These are phyloP conservation scores for Parnassius smintheus DNA, from an alignment of 2,888 invertebrate genomes.

Conservation along the genomic window DNA sequence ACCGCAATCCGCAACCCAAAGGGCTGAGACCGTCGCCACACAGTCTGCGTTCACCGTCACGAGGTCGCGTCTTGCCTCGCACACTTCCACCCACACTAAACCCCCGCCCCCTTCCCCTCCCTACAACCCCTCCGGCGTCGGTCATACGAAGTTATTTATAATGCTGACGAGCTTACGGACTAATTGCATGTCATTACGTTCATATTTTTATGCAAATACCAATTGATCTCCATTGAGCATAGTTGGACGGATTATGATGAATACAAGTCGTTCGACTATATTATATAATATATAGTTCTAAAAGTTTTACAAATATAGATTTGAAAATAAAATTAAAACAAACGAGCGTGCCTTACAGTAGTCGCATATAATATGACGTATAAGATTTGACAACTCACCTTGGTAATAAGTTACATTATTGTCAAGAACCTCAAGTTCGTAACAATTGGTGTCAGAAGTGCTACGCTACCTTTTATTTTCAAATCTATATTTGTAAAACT, in stretches of 20 bases:
- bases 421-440: too few species aligned
- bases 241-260: background rate
- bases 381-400: too few species aligned
- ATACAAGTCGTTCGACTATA: too few species aligned
- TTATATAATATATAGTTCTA: too few species aligned
- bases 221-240: background rate
- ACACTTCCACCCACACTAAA: conserved; percentile 1
- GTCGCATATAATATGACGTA: too few species aligned
- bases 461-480: too few species aligned
- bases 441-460: too few species aligned
- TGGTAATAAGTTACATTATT: too few species aligned
- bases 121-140: background rate
- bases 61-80: background rate
- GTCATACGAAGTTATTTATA: conserved; percentile 16
- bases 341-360: too few species aligned
- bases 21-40: conserved; percentile 2
- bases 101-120: background rate
- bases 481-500: too few species aligned
- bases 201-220: conserved; percentile 6
- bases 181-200: conserved; percentile 10
- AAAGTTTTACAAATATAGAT: too few species aligned
- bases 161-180: background rate
- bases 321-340: too few species aligned
- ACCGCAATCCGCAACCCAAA: background rate
- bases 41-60: conserved; percentile 11